Evolutionary conservation across 2,797 vertebrate species (phyloP), one percentile per base, ranked within the genome.

Genomic region (Sylvia borin): DNA sequence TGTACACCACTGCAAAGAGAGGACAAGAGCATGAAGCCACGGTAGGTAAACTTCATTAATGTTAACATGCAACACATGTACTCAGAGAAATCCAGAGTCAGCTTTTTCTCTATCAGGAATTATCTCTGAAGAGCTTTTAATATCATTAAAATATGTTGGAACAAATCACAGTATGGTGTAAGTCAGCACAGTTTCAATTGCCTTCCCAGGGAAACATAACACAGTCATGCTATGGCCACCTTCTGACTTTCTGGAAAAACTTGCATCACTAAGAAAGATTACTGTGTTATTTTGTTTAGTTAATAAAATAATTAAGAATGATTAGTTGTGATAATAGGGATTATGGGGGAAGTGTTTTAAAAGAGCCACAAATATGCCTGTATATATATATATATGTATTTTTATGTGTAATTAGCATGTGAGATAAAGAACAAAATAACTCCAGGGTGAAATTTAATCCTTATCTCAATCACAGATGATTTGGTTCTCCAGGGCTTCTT

Each of bases 1-100:
- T 97, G 55, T 99, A 98, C 4, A 95, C 98, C 62, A 95, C 97
- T 5, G 92, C 98, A 92, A 98, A 96, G 67, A 98, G 96, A 88
- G 96, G 84, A 67, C 91, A 91, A 53, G 95, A 98, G 47, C 89
- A 96, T 9, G 96, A 98, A 91, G 97, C 95, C 34, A 92, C 80
- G 97, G 98, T 98, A 94, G 95, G 98, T 43, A 48, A 60, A 60
- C 34, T 80, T 76, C 11, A 29, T 65, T 60, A 58, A 61, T 74
- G 38, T 17, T 40, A 20, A 22, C 76, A 43, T 78, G 78, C 75
- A 60, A 38, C 61, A 31, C 21, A 9, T 8, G 29, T 27, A 61
- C 15, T 36, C 67, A 90, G 26, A 81, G 83, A 91, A 85, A 91
- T 72, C 19, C 79, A 61, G 50, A 72, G 48, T 50, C 54, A 95